phyloP scores from a whole-genome alignment of 30 jellyfish, hydroid and myxozoan genomes.

The Mastigias papua region DNA sequence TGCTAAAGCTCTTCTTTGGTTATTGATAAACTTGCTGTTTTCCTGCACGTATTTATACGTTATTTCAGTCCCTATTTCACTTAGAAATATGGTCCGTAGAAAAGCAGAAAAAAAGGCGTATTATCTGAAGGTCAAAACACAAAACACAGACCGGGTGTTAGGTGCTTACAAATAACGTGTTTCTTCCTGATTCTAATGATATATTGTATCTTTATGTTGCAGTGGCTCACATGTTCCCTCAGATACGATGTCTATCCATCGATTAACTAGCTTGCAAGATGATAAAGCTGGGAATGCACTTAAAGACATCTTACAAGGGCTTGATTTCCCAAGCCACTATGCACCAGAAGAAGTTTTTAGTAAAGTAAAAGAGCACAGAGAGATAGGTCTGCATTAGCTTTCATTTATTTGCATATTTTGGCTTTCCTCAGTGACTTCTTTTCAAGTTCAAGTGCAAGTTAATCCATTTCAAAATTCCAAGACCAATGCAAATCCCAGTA shows the following conservation, averaged over 20 bases:
- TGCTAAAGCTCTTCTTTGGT: too few relatives aligned
- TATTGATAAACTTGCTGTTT: too few relatives aligned
- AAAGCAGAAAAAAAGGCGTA: too few relatives aligned
- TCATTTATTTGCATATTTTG: not conserved
- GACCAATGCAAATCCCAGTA: too few relatives aligned
- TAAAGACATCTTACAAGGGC: conserved; percentile 2
- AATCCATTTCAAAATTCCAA: too few relatives aligned
- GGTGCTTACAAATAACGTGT: not conserved
- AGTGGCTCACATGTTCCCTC: conserved; percentile 46
- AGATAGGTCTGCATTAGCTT: conserved; percentile 11
- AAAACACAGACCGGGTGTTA: too few relatives aligned
- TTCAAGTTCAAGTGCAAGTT: too few relatives aligned
- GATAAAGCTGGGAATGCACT: not conserved
- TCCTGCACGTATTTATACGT: too few relatives aligned
- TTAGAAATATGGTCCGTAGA: too few relatives aligned
- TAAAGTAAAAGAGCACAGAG: conserved; percentile 48
- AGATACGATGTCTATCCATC: conserved; percentile 51
- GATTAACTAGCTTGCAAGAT: conserved; percentile 4
- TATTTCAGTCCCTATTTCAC: too few relatives aligned
- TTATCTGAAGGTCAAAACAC: too few relatives aligned
- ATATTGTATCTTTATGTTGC: not conserved
- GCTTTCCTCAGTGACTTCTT: not conserved
- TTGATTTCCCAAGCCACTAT: conserved; percentile 21
- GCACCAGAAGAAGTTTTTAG: conserved; percentile 56
- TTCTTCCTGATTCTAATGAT: not conserved